Conservation (phyloP, 1,140 invertebrate species). For the Reticulitermes speratus region DNA sequence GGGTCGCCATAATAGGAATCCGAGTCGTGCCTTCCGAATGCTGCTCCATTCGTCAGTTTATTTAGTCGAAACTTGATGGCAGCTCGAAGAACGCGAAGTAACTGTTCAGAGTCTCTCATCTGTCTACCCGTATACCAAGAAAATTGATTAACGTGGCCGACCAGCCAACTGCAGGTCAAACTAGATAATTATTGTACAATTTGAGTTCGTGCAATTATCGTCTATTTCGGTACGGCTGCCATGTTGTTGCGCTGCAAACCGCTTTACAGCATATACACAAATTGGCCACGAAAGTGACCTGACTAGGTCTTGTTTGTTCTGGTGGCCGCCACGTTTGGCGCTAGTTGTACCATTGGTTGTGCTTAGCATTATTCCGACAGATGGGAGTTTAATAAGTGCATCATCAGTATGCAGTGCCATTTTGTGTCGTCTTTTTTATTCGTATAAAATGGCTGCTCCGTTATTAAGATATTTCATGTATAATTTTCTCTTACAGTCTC, state of each 20-base stretch:
- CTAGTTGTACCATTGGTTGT: neutral
- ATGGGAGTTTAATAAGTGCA: slow-evolving; percentile 3
- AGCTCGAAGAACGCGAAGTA: neutral
- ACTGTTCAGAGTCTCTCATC: neutral
- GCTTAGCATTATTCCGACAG: neutral
- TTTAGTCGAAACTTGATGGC: neutral
- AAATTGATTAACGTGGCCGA: neutral
- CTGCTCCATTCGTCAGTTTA: neutral
- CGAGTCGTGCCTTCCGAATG: neutral
- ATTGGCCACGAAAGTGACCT: neutral
- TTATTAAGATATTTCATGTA: neutral
- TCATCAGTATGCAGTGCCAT: neutral
- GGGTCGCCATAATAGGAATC: neutral
- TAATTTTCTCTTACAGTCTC: slow-evolving; percentile 7
- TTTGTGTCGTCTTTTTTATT: neutral
- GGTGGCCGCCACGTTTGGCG: neutral
- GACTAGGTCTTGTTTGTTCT: neutral
- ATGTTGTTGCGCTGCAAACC: neutral
- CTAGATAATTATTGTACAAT: neutral
- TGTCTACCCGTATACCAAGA: neutral
- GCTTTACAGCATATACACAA: neutral
- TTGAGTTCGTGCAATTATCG: neutral
- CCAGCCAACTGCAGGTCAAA: neutral
- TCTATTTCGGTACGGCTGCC: neutral
- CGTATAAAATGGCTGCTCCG: neutral